Evolutionary conservation across 2,888 invertebrate genomes (phyloP).

Genomic region (Xestia c-nigrum): DNA sequence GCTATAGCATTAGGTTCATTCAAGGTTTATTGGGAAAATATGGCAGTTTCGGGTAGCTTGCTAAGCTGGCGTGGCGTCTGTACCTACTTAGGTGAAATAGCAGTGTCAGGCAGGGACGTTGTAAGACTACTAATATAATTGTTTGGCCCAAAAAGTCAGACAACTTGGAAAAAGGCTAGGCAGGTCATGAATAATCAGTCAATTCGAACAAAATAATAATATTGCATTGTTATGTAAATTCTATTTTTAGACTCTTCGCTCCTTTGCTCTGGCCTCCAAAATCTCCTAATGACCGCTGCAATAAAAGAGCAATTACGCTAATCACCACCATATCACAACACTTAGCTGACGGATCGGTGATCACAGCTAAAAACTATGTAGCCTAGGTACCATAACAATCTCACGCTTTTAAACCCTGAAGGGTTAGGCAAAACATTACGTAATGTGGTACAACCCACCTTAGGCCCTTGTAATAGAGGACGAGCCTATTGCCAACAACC

Average conservation of each 20-base stretch:
- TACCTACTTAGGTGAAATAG: neutral
- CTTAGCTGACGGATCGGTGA: neutral
- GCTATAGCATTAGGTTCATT: too few species aligned
- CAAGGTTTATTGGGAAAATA: too few species aligned
- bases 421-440: neutral
- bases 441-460: neutral
- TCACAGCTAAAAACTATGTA: neutral
- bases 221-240: slow-evolving; percentile 5
- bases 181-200: neutral
- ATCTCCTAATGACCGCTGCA: slow-evolving; percentile 27
- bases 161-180: too few species aligned
- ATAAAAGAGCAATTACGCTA: slow-evolving; percentile 25
- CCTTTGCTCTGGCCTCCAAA: slow-evolving; percentile 18
- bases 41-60: neutral
- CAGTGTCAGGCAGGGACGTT: neutral
- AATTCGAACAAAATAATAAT: neutral
- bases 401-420: too few species aligned
- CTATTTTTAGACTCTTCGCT: slow-evolving; percentile 4
- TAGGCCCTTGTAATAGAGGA: neutral
- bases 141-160: neutral
- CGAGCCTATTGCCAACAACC: neutral
- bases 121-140: neutral
- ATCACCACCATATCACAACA: slow-evolving; percentile 22
- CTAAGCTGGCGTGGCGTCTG: too few species aligned
- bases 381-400: too few species aligned